A percentile compares a stretch with the other conserved stretches of the same genome.
Evolutionary conservation across 2,113 vertebrate species (phyloP).

Genomic region (Tachycineta bicolor): DNA sequence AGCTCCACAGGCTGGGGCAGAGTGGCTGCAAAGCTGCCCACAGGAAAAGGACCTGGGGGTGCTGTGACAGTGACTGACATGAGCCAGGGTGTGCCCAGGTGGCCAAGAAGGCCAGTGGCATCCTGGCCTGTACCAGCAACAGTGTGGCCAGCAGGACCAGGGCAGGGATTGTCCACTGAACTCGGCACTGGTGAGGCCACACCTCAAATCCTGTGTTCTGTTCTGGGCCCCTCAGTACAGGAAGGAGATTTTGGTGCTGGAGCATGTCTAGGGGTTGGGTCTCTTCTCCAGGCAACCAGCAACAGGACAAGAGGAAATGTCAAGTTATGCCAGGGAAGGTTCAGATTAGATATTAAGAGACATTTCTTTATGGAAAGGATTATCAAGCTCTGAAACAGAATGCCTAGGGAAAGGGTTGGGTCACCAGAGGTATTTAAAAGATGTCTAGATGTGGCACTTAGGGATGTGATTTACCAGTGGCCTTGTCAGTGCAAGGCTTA

Average conservation of each 20-base stretch:
- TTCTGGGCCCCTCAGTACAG: fast-evolving
- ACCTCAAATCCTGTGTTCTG: neutral
- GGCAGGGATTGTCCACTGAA: fast-evolving
- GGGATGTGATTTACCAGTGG: neutral
- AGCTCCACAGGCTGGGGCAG: neutral
- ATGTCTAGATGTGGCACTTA: neutral
- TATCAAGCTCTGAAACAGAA: neutral
- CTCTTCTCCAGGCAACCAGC: neutral
- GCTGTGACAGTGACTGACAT: neutral
- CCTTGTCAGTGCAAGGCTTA: neutral
- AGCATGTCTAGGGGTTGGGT: fast-evolving
- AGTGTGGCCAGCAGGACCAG: neutral
- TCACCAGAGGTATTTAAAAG: neutral
- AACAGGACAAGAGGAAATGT: neutral
- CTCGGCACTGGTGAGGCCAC: fast-evolving
- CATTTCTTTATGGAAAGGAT: neutral
- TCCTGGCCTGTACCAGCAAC: neutral
- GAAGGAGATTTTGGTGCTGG: fast-evolving
- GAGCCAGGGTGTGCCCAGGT: neutral
- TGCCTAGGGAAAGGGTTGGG: neutral
- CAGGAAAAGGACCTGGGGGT: neutral
- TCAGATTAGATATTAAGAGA: neutral
- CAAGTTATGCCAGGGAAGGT: neutral
- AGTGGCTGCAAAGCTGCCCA: neutral
- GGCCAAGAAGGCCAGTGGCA: neutral